A percentile compares a stretch with the other conserved stretches of the same genome.
phyloP scores from a whole-genome alignment of 2,888 invertebrate genomes.

The Polylopha cassiicola region DNA sequence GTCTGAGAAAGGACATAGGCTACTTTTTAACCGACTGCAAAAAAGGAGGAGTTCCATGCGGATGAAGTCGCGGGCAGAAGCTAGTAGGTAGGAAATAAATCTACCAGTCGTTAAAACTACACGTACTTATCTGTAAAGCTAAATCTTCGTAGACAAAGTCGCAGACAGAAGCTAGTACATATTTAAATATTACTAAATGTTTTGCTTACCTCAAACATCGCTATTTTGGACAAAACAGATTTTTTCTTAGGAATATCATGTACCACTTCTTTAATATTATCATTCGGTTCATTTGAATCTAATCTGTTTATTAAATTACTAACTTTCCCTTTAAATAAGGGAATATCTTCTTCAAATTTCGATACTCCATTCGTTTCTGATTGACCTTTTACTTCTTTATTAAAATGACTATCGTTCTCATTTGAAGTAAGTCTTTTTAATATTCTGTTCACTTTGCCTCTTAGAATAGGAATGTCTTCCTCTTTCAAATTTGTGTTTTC shows the following conservation, averaged over 20 bases:
- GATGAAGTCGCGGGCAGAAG: too few species aligned
- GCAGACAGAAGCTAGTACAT: background rate
- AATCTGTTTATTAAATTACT: constrained; percentile 24
- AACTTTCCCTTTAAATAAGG: background rate
- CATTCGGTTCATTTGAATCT: constrained; percentile 17
- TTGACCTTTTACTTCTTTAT: constrained; percentile 24
- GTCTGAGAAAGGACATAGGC: too few species aligned
- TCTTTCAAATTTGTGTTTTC: constrained; percentile 17
- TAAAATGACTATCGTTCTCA: constrained; percentile 20
- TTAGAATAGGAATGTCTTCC: constrained; percentile 38
- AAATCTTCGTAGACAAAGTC: too few species aligned
- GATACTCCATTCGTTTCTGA: constrained; percentile 5
- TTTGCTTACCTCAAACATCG: constrained; percentile 60
- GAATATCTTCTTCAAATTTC: background rate
- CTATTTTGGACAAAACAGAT: constrained; percentile 55
- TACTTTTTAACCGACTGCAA: too few species aligned
- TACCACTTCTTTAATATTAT: constrained; percentile 28
- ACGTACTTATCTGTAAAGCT: too few species aligned
- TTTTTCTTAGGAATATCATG: constrained; percentile 43
- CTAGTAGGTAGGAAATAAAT: background rate
- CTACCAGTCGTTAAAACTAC: too few species aligned
- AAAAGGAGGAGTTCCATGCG: too few species aligned
- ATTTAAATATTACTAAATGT: background rate
- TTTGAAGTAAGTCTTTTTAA: constrained; percentile 35
- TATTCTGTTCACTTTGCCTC: constrained; percentile 49